Base-by-base conservation (phyloP, 2,113 vertebrate genomes). In the Phrynocephalus versicolor region DNA sequence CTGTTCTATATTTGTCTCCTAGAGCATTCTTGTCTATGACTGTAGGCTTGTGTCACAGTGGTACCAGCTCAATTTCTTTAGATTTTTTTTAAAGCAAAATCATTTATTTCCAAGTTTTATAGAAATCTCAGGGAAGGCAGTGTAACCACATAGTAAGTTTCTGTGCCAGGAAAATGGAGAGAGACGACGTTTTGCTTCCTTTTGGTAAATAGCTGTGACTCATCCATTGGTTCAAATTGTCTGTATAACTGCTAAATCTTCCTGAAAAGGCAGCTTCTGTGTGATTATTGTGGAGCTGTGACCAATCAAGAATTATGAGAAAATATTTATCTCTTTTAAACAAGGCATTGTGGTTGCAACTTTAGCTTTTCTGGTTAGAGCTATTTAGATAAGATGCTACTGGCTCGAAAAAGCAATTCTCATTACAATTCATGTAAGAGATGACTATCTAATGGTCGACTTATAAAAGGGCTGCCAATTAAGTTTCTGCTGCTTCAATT, bases 371-470 rank as follows among this genome's bases (percentile, higher is more conserved):
- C 30, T 13, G n/a, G 70, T 81, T 82, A 87, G 15, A 88, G 35
- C 27, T 87, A 91, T 93, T 92, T 87, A 85, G 37, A 76, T 83
- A 81, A 90, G 64, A 83, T 83, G 81, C 82, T 64, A 51, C 19
- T 84, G 10, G 12, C 25, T 85, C 35, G 85, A 82, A 88, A 89
- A 88, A 58, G 65, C 92, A 83, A 89, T 89, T 85, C 87, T 93
- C 37, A 80, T 89, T 90, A 23, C 35, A 85, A 72, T 93, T 93
- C 16, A 57, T 90, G 80, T 81, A 82, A 87, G 33, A 80, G 69
- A 51, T 86, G 86, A 76, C 79, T 89, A 16, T 87, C 72, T 85
- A 92, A 85, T 81, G 41, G 81, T 82, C 90, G 65, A 6, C 79
- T 60, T 25, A n/a, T 41, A 55, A 91, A 82, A 80, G 86, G 79